Evolutionary conservation across 2,888 invertebrate species (phyloP).

Genomic region (Aspidapion aeneum): DNA sequence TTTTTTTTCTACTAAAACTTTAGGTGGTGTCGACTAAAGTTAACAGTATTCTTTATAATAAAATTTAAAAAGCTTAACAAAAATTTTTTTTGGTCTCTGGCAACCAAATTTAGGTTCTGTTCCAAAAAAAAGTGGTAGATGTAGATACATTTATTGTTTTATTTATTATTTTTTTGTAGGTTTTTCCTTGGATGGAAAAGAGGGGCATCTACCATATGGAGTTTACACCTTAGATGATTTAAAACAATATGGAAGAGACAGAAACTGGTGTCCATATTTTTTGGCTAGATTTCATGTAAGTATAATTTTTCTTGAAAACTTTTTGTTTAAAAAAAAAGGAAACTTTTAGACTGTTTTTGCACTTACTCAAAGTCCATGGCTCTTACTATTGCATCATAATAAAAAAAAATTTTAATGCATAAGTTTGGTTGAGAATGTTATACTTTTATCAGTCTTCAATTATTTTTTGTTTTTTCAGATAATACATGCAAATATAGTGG

Average conservation of each 20-base stretch:
- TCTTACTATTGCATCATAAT: slow-evolving; percentile 5
- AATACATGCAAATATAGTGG: slow-evolving; percentile 88
- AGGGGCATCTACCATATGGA: slow-evolving; percentile 82
- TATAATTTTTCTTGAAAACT: slow-evolving; percentile 30
- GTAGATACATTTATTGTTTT: too few relatives aligned
- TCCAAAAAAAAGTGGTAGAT: too few relatives aligned
- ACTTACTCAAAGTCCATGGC: neutral
- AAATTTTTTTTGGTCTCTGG: too few relatives aligned
- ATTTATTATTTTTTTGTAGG: slow-evolving; percentile 38
- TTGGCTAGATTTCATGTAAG: slow-evolving; percentile 87
- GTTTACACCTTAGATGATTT: slow-evolving; percentile 95
- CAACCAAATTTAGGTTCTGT: too few relatives aligned
- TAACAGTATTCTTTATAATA: too few relatives aligned
- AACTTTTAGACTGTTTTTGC: too few relatives aligned
- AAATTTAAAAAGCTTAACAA: too few relatives aligned
- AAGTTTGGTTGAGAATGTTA: neutral
- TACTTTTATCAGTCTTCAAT: neutral
- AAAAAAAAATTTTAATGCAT: slow-evolving; percentile 1
- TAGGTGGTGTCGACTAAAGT: too few relatives aligned
- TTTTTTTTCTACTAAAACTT: too few relatives aligned
- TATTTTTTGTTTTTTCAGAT: slow-evolving; percentile 56
- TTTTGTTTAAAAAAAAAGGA: too few relatives aligned
- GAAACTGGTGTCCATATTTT: slow-evolving; percentile 98
- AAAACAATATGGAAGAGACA: slow-evolving; percentile 82
- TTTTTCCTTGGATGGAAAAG: slow-evolving; percentile 85